Conservation (phyloP, 1,140 invertebrate species). For the Apis laboriosa region DNA sequence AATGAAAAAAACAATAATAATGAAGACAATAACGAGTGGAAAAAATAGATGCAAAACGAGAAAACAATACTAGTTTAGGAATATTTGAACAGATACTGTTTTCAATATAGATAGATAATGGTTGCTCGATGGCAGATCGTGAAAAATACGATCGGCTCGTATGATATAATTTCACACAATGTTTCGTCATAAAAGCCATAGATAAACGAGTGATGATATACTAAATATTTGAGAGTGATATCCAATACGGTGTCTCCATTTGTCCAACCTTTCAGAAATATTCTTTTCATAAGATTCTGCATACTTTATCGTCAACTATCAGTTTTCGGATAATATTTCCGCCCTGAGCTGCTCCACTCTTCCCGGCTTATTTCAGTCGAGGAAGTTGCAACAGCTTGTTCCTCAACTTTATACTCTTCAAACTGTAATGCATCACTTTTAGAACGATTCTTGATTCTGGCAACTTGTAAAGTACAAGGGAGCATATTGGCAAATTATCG, state of each 20-base stretch:
- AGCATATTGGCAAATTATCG: not conserved
- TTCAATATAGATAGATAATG: no score
- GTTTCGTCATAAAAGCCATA: not conserved
- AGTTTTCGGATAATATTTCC: not conserved
- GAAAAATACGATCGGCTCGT: conserved; percentile 29
- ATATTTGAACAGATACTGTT: no score
- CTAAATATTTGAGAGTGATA: not conserved
- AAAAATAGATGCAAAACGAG: not conserved
- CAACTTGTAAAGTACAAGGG: not conserved
- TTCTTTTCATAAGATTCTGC: not conserved
- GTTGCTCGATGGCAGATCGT: not conserved
- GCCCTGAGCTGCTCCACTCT: not conserved
- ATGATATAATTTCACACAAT: conserved; percentile 18
- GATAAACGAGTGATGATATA: not conserved
- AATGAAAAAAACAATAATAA: no score
- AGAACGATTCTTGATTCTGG: not conserved
- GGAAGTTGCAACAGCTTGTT: not conserved
- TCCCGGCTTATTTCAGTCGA: not conserved
- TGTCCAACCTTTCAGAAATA: not conserved
- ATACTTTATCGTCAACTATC: not conserved
- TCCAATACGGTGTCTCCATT: not conserved
- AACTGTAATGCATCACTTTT: not conserved
- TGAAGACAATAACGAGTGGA: no score
- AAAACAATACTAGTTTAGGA: conserved; percentile 18
- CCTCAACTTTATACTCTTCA: not conserved